Conservation (phyloP, 2,113 vertebrate species). For the Morone saxatilis region DNA sequence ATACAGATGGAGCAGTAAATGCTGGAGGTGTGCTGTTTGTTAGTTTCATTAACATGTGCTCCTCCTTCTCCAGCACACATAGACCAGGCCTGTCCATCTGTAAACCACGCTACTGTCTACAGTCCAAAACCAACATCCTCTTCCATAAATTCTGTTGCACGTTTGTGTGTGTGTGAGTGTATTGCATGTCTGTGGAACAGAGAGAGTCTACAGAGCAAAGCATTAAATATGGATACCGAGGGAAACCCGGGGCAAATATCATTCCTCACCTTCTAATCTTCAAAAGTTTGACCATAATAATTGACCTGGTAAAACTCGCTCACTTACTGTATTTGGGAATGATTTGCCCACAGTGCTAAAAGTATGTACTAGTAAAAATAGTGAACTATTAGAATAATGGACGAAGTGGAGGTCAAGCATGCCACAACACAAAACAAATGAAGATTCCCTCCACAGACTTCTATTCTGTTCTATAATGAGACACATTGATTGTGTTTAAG, state of each 20-base stretch:
- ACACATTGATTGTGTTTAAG: neutral
- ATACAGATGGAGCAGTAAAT: slow-evolving; percentile 22
- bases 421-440: neutral
- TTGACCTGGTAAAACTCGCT: neutral
- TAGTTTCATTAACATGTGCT: slow-evolving; percentile 42
- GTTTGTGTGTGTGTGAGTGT: slow-evolving; percentile 17
- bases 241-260: neutral
- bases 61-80: slow-evolving; percentile 37
- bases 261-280: slow-evolving; percentile 8
- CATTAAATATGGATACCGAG: neutral
- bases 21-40: slow-evolving; percentile 29
- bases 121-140: slow-evolving; percentile 70
- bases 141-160: slow-evolving; percentile 7
- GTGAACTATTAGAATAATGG: neutral
- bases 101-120: slow-evolving; percentile 37
- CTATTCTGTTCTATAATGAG: neutral
- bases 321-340: neutral
- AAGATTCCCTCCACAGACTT: neutral
- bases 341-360: neutral
- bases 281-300: slow-evolving; percentile 4
- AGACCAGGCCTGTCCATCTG: slow-evolving; percentile 43
- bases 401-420: neutral
- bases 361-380: neutral
- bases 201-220: slow-evolving; percentile 6
- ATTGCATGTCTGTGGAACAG: neutral